Percentiles rank a stretch among this genome's conserved stretches.
These are phyloP conservation scores for Carposina sasakii DNA, from an alignment of 1,140 invertebrate genomes.

Conservation along the genomic window DNA sequence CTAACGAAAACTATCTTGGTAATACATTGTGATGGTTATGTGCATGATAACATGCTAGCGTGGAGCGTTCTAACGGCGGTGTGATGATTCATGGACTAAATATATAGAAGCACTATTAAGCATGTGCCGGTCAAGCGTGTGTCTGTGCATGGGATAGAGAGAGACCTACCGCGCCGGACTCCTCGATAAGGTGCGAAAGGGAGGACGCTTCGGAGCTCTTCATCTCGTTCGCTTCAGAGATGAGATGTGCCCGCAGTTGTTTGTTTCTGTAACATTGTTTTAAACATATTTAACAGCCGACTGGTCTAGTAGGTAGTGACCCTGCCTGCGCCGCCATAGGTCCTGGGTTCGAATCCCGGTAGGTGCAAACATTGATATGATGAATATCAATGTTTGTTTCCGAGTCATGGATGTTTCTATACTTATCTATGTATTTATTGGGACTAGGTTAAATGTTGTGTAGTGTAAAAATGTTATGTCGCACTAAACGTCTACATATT, in stretches of 20 bases:
- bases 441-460: too few species aligned
- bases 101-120: slow-evolving; percentile 26
- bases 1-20: background rate
- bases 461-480: too few species aligned
- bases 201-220: slow-evolving; percentile 54
- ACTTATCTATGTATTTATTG: too few species aligned
- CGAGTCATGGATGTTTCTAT: too few species aligned
- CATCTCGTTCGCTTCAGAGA: slow-evolving; percentile 75
- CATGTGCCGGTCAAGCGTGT: slow-evolving; percentile 30
- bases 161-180: slow-evolving; percentile 55
- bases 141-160: slow-evolving; percentile 7
- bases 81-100: background rate
- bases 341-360: too few species aligned
- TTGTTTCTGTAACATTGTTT: slow-evolving; percentile 78
- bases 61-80: slow-evolving; percentile 22
- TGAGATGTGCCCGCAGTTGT: slow-evolving; percentile 82
- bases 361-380: too few species aligned
- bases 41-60: slow-evolving; percentile 43
- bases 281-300: too few species aligned
- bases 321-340: too few species aligned
- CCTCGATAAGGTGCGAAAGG: slow-evolving; percentile 58
- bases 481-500: too few species aligned
- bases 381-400: too few species aligned
- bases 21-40: slow-evolving; percentile 26
- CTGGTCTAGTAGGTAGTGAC: too few species aligned